Percentiles rank a stretch among this genome's conserved stretches.
phyloP scores from a whole-genome alignment of 2,113 vertebrate genomes.

The Pan paniscus region DNA sequence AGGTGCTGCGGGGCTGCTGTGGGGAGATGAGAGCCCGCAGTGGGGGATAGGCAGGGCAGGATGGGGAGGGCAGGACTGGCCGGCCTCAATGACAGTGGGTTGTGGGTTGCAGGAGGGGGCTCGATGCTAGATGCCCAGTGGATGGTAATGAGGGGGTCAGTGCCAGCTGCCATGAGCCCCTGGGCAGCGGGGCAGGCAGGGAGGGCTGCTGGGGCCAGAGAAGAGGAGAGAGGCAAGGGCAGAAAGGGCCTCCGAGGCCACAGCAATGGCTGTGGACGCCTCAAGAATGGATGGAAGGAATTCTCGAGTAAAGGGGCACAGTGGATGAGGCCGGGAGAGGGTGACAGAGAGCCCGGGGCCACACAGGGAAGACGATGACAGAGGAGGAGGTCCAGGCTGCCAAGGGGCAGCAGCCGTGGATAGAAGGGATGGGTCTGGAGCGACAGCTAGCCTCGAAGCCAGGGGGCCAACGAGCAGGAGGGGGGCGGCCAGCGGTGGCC shows the following conservation, averaged over 20 bases:
- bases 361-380: accelerated
- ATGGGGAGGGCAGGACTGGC: background rate
- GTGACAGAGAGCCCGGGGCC: accelerated
- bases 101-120: accelerated
- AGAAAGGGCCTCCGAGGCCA: background rate
- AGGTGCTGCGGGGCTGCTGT: background rate
- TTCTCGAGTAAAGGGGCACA: too few species aligned
- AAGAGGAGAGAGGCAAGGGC: background rate
- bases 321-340: accelerated
- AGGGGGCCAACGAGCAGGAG: too few species aligned
- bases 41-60: accelerated
- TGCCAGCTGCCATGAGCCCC: accelerated
- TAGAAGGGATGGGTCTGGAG: too few species aligned
- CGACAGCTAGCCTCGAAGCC: accelerated
- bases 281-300: background rate
- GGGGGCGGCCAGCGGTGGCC: accelerated
- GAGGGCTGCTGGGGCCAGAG: background rate
- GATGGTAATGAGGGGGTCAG: background rate
- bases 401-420: accelerated
- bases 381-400: background rate
- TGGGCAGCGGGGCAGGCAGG: background rate
- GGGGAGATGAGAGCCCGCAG: background rate
- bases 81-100: too few species aligned
- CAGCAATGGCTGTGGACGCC: accelerated
- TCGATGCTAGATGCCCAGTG: too few species aligned